A percentile compares a stretch with the other conserved stretches of the same genome.
phyloP scores from a whole-genome alignment of 2,113 vertebrate genomes.

The Jaculus jaculus region DNA sequence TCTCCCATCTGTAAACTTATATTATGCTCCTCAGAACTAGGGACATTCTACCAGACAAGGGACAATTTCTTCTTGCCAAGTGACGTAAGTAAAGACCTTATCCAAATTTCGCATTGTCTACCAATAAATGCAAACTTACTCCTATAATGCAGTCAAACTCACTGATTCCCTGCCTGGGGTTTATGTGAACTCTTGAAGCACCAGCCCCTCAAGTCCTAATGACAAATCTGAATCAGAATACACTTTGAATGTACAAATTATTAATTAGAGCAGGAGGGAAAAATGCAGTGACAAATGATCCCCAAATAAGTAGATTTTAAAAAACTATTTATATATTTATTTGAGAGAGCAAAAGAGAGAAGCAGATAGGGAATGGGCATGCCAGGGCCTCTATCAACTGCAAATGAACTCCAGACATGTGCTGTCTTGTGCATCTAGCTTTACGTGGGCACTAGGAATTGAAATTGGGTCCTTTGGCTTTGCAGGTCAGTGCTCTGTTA shows the following conservation, averaged over 20 bases:
- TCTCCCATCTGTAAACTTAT: slow-evolving; percentile 40
- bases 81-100: slow-evolving; percentile 20
- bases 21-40: slow-evolving; percentile 52
- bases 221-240: neutral
- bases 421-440: too few relatives aligned
- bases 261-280: neutral
- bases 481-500: too few relatives aligned
- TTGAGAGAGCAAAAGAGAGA: too few relatives aligned
- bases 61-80: slow-evolving; percentile 43
- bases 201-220: neutral
- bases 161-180: neutral
- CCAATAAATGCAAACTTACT: slow-evolving; percentile 39
- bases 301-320: neutral
- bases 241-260: slow-evolving; percentile 41
- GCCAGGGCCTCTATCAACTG: too few relatives aligned
- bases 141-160: neutral
- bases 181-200: neutral
- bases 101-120: slow-evolving; percentile 7
- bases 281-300: neutral
- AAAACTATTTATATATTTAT: too few relatives aligned
- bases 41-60: slow-evolving; percentile 6
- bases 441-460: too few relatives aligned
- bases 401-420: too few relatives aligned
- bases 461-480: too few relatives aligned
- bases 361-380: too few relatives aligned